Percentiles rank a stretch among this genome's conserved stretches.
These are phyloP conservation scores for Sisyra nigra DNA, from an alignment of 2,888 invertebrate genomes.

Conservation along the genomic window DNA sequence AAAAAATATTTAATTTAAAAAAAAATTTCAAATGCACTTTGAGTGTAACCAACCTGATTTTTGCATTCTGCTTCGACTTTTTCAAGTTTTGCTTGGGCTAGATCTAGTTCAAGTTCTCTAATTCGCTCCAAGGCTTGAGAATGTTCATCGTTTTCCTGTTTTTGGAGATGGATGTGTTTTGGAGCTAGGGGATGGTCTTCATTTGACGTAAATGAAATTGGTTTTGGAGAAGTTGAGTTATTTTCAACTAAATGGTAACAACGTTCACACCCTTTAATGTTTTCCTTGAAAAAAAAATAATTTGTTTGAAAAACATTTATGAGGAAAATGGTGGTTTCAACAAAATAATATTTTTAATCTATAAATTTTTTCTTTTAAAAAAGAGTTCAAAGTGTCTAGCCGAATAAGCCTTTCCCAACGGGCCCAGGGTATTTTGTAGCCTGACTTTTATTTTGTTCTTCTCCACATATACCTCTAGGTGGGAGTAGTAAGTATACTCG, in stretches of 20 bases:
- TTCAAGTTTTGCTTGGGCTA: conserved; percentile 92
- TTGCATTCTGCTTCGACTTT: conserved; percentile 94
- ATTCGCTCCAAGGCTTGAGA: conserved; percentile 48
- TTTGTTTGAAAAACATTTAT: too few relatives aligned
- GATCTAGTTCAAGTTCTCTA: conserved; percentile 81
- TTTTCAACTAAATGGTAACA: conserved; percentile 19
- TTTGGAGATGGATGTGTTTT: background rate
- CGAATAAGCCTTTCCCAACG: too few relatives aligned
- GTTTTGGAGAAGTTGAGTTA: conserved; percentile 17
- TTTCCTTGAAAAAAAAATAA: conserved; percentile 22
- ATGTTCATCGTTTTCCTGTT: conserved; percentile 21
- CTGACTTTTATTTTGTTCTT: too few relatives aligned
- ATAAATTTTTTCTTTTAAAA: background rate
- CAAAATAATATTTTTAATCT: background rate
- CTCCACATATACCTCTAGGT: too few relatives aligned
- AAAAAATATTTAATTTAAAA: conserved; percentile 9
- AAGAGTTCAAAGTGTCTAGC: too few relatives aligned
- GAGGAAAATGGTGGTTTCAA: too few relatives aligned
- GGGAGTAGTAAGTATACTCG: too few relatives aligned
- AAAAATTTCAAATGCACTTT: conserved; percentile 6
- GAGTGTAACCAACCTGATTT: conserved; percentile 68
- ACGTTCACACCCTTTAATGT: conserved; percentile 26
- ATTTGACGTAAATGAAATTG: background rate
- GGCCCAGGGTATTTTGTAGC: too few relatives aligned
- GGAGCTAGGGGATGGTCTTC: conserved; percentile 6